phyloP scores from a whole-genome alignment of 2,797 vertebrate genomes.

The Malurus splendens region DNA sequence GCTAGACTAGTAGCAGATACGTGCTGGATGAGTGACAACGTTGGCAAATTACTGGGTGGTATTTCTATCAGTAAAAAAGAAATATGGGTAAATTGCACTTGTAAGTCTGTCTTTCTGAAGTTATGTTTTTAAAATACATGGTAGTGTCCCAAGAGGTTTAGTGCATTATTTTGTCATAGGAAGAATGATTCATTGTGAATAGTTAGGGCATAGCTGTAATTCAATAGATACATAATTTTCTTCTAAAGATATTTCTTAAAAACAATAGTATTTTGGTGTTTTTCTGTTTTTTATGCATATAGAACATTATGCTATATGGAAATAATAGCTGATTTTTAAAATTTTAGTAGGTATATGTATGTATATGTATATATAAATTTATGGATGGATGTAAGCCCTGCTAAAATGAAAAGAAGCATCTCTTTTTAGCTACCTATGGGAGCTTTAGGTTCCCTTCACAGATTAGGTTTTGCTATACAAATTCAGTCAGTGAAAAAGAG shows the following conservation, averaged over 20 bases:
- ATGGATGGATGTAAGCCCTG: neutral
- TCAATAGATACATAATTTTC: neutral
- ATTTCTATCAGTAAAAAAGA: neutral
- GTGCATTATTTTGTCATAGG: neutral
- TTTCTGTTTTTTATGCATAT: neutral
- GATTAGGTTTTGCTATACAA: neutral
- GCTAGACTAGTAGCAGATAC: neutral
- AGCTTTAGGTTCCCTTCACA: neutral
- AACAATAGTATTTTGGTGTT: neutral
- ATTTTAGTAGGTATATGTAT: neutral
- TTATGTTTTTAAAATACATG: neutral
- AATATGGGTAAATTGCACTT: neutral
- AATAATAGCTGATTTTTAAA: neutral
- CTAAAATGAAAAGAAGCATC: neutral
- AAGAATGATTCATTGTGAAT: neutral
- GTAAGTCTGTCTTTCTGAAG: neutral
- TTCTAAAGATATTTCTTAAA: neutral
- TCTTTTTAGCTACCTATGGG: neutral
- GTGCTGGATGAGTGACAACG: neutral
- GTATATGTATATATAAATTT: neutral
- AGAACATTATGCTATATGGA: neutral
- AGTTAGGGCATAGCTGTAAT: neutral
- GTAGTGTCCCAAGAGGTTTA: neutral
- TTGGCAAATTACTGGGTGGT: neutral
- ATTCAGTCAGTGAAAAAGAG: neutral